Base-by-base conservation (phyloP, 1,140 invertebrate genomes). In the Melitaea cinxia region DNA sequence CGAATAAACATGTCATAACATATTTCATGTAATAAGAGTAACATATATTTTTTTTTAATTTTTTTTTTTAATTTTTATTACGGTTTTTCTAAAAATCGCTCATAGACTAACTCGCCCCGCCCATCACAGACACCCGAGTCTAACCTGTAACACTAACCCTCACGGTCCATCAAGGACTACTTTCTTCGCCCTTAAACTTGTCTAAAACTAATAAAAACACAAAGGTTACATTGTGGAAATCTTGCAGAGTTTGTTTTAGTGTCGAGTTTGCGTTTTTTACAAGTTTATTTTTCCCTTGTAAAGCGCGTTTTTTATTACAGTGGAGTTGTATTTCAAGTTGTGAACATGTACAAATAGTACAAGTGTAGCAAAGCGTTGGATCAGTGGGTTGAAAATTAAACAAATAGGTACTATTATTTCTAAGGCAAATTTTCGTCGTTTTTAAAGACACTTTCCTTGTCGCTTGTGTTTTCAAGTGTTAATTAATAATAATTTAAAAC, bases 171-270 rank as follows among this genome's bases (percentile, higher is more conserved):
- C 56, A 59, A 30, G 21, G 56, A 59, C 5, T 12, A 59, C 42
- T 59, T 49, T 59, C 56, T 49, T 23, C 21, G 21, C 42, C 56
- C 42, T 49, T 59, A 33, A 56, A 33, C 56, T 49, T 21, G 56
- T 49, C 28, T 59, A 15, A 58, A 59, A 33, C 39, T 47, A 59
- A 59, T 39, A 59, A 59, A 49, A 59, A 47, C 2, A 45, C n/a
- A 55, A 55, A 35, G 53, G 10, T 26, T 39, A 28, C 35, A 5
- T 45, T 24, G 54, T 42, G 19, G 19, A 42, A 17, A 57, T 14
- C 15, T 19, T 24, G 21, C 42, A 19, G 12, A n/a, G n/a, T n/a
- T n/a, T 45, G 39, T 45, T 12, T 5, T 12, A 17, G 42, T 2
- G 21, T 23, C 42, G 21, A 12, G 17, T 21, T 47, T 7, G 14